Conservation (phyloP, 2,113 vertebrate genomes). For the Lutjanus erythropterus region DNA sequence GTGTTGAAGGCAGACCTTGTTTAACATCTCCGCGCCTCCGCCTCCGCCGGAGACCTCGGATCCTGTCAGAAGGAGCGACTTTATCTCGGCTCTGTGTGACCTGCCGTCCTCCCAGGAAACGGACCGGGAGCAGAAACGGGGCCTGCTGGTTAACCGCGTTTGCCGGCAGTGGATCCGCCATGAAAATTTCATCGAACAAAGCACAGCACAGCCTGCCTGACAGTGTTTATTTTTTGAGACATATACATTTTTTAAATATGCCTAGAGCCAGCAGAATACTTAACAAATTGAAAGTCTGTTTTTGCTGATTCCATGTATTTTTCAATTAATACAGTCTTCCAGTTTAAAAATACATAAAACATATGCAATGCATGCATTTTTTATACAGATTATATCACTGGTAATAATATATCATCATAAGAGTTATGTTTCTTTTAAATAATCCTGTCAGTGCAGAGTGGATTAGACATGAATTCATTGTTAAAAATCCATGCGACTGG, state of each 20-base stretch:
- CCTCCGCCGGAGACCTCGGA: neutral
- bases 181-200: constrained; percentile 13
- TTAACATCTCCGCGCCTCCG: neutral
- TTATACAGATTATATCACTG: neutral
- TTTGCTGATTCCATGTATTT: constrained; percentile 49
- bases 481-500: neutral
- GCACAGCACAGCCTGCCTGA: neutral
- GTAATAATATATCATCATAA: neutral
- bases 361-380: constrained; percentile 18
- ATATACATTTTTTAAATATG: constrained; percentile 34
- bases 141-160: neutral
- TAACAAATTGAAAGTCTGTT: constrained; percentile 17
- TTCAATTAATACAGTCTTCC: constrained; percentile 25
- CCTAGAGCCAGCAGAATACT: constrained; percentile 40
- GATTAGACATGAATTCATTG: constrained; percentile 10
- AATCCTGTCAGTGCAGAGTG: neutral
- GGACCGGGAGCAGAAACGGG: neutral
- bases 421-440: constrained; percentile 10
- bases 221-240: neutral
- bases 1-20: constrained; percentile 7
- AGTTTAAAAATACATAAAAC: constrained; percentile 15
- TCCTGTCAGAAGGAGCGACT: constrained; percentile 9
- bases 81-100: neutral
- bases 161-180: neutral
- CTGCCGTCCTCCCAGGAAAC: constrained; percentile 7